Percentiles rank a stretch among this genome's conserved stretches.
Conservation (phyloP, 2,797 vertebrate species). For the Malacoctenus gilli region DNA sequence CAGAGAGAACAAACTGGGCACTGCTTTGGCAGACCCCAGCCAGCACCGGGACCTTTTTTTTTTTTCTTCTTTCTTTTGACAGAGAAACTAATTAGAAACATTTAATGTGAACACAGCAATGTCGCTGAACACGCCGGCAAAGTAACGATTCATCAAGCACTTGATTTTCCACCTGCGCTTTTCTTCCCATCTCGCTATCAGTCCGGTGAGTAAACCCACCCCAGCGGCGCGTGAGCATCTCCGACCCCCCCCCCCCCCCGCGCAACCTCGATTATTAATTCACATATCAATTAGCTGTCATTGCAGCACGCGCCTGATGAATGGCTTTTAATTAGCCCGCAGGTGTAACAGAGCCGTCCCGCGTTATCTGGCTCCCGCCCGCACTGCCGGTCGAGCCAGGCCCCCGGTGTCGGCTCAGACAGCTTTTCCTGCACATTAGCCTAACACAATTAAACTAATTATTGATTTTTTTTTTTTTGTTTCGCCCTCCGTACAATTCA, state of each 20-base stretch:
- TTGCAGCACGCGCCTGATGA: slow-evolving; percentile 71
- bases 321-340: slow-evolving; percentile 76
- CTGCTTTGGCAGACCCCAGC: too few species aligned
- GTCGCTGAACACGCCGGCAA: background rate
- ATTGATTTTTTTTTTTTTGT: slow-evolving; percentile 74
- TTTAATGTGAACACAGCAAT: too few species aligned
- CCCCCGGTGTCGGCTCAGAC: slow-evolving; percentile 67
- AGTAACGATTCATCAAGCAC: slow-evolving; percentile 1
- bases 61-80: too few species aligned
- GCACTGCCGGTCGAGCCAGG: slow-evolving; percentile 31
- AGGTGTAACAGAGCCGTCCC: slow-evolving; percentile 66
- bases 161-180: background rate
- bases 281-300: slow-evolving; percentile 76
- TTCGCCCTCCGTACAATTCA: slow-evolving; percentile 58
- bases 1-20: too few species aligned
- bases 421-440: slow-evolving; percentile 67
- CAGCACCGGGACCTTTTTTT: too few species aligned
- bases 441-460: slow-evolving; percentile 76
- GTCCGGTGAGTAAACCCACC: slow-evolving; percentile 27
- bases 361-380: slow-evolving; percentile 55
- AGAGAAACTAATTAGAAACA: too few species aligned
- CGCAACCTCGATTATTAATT: slow-evolving; percentile 79
- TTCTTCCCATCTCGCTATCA: slow-evolving; percentile 17
- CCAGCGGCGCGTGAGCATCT: slow-evolving; percentile 25
- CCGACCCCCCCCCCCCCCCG: slow-evolving; percentile 28